A percentile compares a stretch with the other conserved stretches of the same genome.
Evolutionary conservation across 2,888 invertebrate genomes (phyloP).

Genomic region (Hyppa rectilinea): DNA sequence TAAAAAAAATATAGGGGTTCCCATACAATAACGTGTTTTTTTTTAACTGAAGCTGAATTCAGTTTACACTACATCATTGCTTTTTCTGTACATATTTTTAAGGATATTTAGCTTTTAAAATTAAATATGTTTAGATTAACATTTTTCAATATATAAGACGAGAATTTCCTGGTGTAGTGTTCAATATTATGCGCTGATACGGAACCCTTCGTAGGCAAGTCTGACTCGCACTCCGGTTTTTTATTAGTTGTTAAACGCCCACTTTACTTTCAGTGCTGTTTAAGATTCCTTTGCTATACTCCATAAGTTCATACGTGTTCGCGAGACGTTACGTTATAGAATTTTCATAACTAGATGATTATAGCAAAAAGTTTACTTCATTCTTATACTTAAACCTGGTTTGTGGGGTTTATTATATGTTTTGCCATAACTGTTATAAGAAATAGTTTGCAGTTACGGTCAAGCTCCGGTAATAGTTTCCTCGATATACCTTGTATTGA

Average conservation of each 20-base stretch:
- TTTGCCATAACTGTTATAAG: slow-evolving; percentile 11
- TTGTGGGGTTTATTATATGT: slow-evolving; percentile 9
- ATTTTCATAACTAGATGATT: slow-evolving; percentile 52
- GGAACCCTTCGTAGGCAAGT: no score
- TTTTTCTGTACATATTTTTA: no score
- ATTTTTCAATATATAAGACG: no score
- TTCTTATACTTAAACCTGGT: slow-evolving; percentile 9
- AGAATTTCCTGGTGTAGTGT: no score
- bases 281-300: slow-evolving; percentile 36
- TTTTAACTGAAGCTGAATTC: no score
- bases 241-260: slow-evolving; percentile 44
- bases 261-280: slow-evolving; percentile 23
- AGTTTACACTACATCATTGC: no score
- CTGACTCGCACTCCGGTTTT: no score
- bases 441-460: slow-evolving; percentile 33
- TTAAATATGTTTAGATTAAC: no score
- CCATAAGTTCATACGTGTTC: slow-evolving; percentile 44
- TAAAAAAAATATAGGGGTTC: no score
- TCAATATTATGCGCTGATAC: no score
- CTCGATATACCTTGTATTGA: slow-evolving; percentile 14
- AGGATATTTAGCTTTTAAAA: no score
- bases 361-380: slow-evolving; percentile 8
- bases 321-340: slow-evolving; percentile 24
- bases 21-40: no score
- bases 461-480: slow-evolving; percentile 34